Percentiles rank a stretch among this genome's conserved stretches.
These are phyloP conservation scores for Steatornis caripensis DNA, from an alignment of 2,113 vertebrate genomes.

Conservation along the genomic window DNA sequence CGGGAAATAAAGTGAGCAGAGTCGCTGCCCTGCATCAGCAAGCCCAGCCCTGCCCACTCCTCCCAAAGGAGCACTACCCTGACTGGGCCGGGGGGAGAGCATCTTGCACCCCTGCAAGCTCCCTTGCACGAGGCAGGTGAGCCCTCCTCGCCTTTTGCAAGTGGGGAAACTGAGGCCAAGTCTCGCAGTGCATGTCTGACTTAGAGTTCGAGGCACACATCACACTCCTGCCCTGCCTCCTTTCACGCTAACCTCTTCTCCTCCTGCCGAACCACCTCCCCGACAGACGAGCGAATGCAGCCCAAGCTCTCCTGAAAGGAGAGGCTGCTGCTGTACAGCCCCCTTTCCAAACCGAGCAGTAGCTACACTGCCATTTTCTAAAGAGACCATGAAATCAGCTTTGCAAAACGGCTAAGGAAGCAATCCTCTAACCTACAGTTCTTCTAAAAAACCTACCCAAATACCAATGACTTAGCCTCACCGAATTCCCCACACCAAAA, in stretches of 20 bases:
- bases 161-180: background rate
- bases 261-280: background rate
- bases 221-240: background rate
- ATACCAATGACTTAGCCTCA: background rate
- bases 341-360: background rate
- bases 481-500: no score
- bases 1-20: fast-evolving
- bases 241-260: background rate
- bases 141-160: background rate
- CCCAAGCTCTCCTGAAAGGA: background rate
- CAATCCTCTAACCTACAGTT: background rate
- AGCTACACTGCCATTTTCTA: background rate
- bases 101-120: background rate
- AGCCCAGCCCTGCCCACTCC: background rate
- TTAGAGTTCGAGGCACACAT: background rate
- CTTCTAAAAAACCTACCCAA: background rate
- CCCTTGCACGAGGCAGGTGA: fast-evolving
- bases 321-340: background rate
- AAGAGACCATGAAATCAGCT: background rate
- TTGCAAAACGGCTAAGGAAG: background rate
- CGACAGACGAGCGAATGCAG: fast-evolving
- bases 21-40: background rate
- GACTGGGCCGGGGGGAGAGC: background rate
- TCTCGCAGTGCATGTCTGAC: fast-evolving
- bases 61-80: background rate